These are phyloP conservation scores for Spea multiplicata DNA, from an alignment of 2,113 vertebrate species.

Conservation along the genomic window DNA sequence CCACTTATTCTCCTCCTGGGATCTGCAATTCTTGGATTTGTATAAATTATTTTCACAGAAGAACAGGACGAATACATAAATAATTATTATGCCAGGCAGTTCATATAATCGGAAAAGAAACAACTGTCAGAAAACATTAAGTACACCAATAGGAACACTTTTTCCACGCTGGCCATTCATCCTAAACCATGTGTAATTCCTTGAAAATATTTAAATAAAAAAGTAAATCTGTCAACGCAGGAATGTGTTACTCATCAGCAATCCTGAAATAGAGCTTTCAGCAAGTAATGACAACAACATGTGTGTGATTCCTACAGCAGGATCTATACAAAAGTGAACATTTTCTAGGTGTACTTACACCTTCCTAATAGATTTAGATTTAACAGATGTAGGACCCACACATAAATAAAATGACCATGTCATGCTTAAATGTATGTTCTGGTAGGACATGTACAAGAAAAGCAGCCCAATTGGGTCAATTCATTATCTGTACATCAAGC, in stretches of 20 bases:
- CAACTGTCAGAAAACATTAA: slow-evolving; percentile 25
- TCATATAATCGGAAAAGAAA: neutral
- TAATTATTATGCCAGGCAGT: neutral
- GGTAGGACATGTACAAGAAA: no score
- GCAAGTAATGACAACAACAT: slow-evolving; percentile 11
- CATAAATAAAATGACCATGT: no score
- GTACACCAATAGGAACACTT: slow-evolving; percentile 15
- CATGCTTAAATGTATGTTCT: no score
- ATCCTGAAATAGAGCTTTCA: neutral
- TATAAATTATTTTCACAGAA: slow-evolving; percentile 1
- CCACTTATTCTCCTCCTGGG: neutral
- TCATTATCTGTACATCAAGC: no score
- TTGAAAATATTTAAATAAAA: neutral
- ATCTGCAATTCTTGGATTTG: neutral
- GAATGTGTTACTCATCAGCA: slow-evolving; percentile 6
- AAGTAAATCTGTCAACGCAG: slow-evolving; percentile 5
- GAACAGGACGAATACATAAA: neutral
- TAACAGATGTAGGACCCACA: no score
- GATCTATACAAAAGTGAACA: neutral
- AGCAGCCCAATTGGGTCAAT: no score
- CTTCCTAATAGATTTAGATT: no score
- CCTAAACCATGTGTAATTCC: neutral
- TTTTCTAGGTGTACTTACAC: no score
- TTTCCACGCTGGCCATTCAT: neutral
- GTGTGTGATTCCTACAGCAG: neutral